Conservation (phyloP, 2,113 vertebrate genomes). For the Podilymbus podiceps region DNA sequence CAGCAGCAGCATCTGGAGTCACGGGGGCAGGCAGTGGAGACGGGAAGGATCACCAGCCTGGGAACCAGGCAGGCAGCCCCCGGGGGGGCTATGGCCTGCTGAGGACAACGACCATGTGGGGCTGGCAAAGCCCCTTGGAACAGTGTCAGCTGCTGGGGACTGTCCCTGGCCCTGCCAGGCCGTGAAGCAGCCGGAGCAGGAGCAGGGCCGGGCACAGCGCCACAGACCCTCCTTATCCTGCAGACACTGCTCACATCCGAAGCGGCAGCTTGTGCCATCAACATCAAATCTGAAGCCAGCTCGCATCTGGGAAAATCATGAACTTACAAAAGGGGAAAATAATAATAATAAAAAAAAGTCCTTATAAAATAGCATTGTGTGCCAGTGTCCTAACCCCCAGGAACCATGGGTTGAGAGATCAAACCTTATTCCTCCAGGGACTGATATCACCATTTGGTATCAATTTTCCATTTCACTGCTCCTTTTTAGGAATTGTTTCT, state of each 20-base stretch:
- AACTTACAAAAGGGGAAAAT: background rate
- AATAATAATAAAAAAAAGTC: background rate
- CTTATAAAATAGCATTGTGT: background rate
- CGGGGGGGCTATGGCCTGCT: background rate
- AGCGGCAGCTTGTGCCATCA: background rate
- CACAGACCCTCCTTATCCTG: background rate
- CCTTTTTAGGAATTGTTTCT: slow-evolving; percentile 51
- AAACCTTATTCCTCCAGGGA: background rate
- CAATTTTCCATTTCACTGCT: slow-evolving; percentile 27
- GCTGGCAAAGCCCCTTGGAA: background rate
- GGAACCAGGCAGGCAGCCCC: background rate
- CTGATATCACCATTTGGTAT: slow-evolving; percentile 14
- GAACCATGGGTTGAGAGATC: background rate
- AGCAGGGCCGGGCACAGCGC: background rate
- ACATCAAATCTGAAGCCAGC: background rate
- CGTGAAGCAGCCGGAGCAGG: accelerated
- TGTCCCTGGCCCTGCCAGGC: background rate
- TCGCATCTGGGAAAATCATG: background rate
- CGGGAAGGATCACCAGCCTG: background rate
- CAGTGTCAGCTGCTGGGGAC: background rate
- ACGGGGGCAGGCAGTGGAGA: accelerated
- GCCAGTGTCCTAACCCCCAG: background rate
- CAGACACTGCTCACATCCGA: accelerated
- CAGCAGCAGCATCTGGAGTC: background rate
- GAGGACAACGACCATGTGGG: accelerated